These are phyloP conservation scores for Eunapius fragilis DNA, from an alignment of 37 sponge, comb jelly and placozoan genomes.

Conservation along the genomic window DNA sequence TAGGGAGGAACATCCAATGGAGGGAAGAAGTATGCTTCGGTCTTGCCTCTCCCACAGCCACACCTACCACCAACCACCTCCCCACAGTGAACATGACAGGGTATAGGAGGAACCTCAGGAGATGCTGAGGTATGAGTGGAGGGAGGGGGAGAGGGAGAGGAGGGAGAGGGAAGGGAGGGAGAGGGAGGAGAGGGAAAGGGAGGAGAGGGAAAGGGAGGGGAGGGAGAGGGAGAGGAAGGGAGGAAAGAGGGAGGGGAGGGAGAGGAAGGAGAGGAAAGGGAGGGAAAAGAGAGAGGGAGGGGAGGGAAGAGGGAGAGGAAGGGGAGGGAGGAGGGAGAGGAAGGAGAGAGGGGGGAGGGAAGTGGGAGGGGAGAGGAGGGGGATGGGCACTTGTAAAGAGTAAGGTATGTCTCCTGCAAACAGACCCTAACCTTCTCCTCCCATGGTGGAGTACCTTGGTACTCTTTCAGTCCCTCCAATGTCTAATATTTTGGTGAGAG, in stretches of 20 bases:
- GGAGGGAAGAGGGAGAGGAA: background rate
- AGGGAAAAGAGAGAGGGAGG: background rate
- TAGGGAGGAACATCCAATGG: conserved; percentile 85
- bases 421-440: background rate
- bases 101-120: conserved; percentile 87
- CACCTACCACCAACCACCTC: conserved; percentile 72
- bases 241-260: background rate
- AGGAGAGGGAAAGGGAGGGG: no score
- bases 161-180: background rate
- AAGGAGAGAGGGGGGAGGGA: background rate
- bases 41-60: conserved; percentile 70
- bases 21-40: conserved; percentile 93
- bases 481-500: conserved; percentile 89
- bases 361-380: background rate
- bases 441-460: conserved; percentile 29
- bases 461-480: conserved; percentile 67
- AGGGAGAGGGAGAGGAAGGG: background rate
- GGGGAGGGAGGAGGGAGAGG: background rate
- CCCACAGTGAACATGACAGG: conserved; percentile 89
- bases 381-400: background rate
- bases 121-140: conserved; percentile 1
- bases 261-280: background rate
- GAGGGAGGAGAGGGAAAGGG: background rate
- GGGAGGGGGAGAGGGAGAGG: background rate
- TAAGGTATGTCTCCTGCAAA: background rate